A percentile compares a stretch with the other conserved stretches of the same genome.
Evolutionary conservation across 1,140 invertebrate genomes (phyloP).

Genomic region (Anthonomus grandis): DNA sequence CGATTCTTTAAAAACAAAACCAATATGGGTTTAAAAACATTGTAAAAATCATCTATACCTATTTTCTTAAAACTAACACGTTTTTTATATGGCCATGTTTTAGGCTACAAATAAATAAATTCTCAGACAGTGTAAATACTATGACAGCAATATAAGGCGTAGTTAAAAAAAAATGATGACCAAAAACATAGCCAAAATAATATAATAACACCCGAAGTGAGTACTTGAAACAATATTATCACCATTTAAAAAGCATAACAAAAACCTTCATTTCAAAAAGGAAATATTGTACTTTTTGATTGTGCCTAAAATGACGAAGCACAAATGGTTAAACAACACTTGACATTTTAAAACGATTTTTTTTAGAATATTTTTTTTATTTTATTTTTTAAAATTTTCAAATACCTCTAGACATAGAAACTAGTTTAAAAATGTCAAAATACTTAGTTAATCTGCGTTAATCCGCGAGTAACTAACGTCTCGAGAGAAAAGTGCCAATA

Average conservation of each 20-base stretch:
- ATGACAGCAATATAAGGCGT: too few relatives aligned
- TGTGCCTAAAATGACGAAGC: conserved; percentile 14
- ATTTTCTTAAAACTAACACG: too few relatives aligned
- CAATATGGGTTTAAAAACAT: conserved; percentile 17
- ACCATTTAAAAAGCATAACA: conserved; percentile 1
- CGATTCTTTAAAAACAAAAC: conserved; percentile 10
- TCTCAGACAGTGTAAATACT: too few relatives aligned
- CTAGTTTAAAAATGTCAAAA: conserved; percentile 13
- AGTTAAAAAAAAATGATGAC: neutral
- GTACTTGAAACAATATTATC: conserved; percentile 9
- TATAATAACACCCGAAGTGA: conserved; percentile 10
- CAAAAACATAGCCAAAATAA: conserved; percentile 2
- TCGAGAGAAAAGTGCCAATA: too few relatives aligned
- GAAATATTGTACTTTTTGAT: conserved; percentile 16
- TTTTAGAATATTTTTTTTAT: conserved; percentile 16
- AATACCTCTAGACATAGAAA: conserved; percentile 18
- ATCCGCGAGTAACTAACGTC: too few relatives aligned
- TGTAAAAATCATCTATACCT: conserved; percentile 10
- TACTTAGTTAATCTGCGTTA: neutral
- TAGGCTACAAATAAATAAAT: too few relatives aligned
- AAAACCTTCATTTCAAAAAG: conserved; percentile 2
- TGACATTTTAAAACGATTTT: conserved; percentile 11
- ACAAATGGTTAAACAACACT: conserved; percentile 3
- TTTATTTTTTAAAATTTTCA: conserved; percentile 2
- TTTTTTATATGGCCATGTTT: too few relatives aligned